Percentiles rank a stretch among this genome's conserved stretches.
phyloP scores from a whole-genome alignment of 2,888 invertebrate genomes.

The Malachius bipustulatus region DNA sequence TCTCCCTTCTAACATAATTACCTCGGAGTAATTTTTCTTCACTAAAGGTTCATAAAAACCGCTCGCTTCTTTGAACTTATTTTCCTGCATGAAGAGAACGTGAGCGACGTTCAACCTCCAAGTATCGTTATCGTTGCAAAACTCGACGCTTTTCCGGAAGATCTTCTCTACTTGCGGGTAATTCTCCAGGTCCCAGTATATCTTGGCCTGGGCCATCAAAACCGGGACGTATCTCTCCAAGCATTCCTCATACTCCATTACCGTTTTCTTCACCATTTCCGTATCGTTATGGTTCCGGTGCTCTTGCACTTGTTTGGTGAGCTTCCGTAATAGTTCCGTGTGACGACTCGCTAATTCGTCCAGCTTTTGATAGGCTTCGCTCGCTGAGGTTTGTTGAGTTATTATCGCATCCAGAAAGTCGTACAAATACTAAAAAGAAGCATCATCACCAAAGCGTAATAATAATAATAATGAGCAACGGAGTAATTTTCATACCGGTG shows the following conservation, averaged over 20 bases:
- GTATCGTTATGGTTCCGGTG: conserved; percentile 74
- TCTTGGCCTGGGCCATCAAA: conserved; percentile 98
- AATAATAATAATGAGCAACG: not conserved
- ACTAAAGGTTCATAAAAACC: conserved; percentile 98
- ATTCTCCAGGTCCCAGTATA: conserved; percentile 95
- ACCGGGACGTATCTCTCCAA: conserved; percentile 78
- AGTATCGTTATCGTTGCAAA: conserved; percentile 92
- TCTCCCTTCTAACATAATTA: conserved; percentile 27
- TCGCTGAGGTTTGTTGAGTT: conserved; percentile 92
- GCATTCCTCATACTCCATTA: conserved; percentile 41
- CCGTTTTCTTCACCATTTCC: conserved; percentile 76
- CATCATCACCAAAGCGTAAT: no score
- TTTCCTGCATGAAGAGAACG: conserved; percentile 98
- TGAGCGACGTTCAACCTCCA: conserved; percentile 99
- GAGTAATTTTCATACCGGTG: conserved; percentile 49
- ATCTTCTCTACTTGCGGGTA: conserved; percentile 94
- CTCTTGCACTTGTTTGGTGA: conserved; percentile 91
- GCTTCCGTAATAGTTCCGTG: conserved; percentile 77
- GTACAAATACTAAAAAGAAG: conserved; percentile 62
- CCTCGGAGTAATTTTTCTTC: conserved; percentile 83
- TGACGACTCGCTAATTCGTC: conserved; percentile 88
- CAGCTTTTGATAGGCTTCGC: conserved; percentile 90
- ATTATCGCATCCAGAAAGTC: conserved; percentile 95
- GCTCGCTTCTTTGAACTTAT: conserved; percentile 94
- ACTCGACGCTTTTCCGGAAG: conserved; percentile 93